These are phyloP conservation scores for Conus ventricosus DNA, from an alignment of 1,140 invertebrate species.

Conservation along the genomic window DNA sequence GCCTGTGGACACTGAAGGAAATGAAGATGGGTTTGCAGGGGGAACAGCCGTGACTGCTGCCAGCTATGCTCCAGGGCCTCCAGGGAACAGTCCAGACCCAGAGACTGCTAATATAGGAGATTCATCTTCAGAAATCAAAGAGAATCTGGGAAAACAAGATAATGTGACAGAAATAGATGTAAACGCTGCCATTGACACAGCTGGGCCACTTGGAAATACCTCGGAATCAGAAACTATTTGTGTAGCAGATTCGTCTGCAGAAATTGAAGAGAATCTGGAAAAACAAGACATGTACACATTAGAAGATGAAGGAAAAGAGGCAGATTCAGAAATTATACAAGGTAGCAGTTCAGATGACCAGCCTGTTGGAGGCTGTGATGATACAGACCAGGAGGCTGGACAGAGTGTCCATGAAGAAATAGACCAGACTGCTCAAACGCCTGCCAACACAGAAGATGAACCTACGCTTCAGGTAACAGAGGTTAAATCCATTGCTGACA, in stretches of 20 bases:
- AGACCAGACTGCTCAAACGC: not conserved
- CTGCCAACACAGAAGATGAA: not conserved
- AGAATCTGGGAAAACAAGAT: too few species aligned
- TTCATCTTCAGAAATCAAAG: too few species aligned
- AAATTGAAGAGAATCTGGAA: not conserved
- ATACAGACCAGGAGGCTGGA: not conserved
- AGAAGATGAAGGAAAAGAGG: not conserved
- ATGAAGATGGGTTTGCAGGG: not conserved
- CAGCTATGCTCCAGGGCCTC: too few species aligned
- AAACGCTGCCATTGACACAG: slow-evolving; percentile 21
- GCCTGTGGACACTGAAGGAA: not conserved
- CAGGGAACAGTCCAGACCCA: too few species aligned
- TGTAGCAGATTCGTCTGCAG: not conserved
- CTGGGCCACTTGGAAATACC: slow-evolving; percentile 18
- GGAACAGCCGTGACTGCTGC: too few species aligned
- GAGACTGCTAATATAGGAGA: too few species aligned
- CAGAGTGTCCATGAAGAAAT: not conserved
- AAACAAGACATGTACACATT: not conserved
- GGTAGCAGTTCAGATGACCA: not conserved
- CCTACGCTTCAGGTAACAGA: not conserved
- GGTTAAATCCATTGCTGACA: not conserved
- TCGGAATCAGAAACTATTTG: slow-evolving; percentile 9
- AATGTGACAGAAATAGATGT: not conserved
- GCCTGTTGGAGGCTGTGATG: not conserved
- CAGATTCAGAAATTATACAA: not conserved